phyloP scores from a whole-genome alignment of 1,140 invertebrate genomes.

The Drosophila sucinea region DNA sequence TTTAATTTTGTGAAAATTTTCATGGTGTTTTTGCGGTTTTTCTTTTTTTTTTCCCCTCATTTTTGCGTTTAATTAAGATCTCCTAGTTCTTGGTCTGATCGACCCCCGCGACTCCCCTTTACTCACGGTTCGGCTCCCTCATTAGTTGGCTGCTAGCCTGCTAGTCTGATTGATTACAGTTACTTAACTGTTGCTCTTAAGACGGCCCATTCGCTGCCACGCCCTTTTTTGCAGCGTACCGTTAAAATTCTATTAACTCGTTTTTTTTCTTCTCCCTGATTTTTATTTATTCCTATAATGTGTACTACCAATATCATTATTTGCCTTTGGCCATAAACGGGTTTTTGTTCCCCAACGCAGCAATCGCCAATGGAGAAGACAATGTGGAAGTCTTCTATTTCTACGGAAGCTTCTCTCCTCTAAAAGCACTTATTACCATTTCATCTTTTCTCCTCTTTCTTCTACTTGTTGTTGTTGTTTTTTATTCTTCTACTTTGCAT shows the following conservation, averaged over 20 bases:
- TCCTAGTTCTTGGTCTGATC: slow-evolving; percentile 41
- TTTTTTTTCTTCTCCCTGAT: slow-evolving; percentile 30
- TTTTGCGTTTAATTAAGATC: slow-evolving; percentile 70
- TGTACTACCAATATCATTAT: slow-evolving; percentile 28
- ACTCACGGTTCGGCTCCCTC: not conserved
- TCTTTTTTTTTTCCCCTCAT: not conserved
- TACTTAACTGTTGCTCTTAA: slow-evolving; percentile 43
- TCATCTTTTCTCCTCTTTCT: not conserved
- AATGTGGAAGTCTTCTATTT: slow-evolving; percentile 13
- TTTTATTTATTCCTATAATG: slow-evolving; percentile 16
- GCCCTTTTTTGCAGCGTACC: slow-evolving; percentile 47
- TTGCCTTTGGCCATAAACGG: slow-evolving; percentile 59
- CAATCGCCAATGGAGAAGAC: not conserved
- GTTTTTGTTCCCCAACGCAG: slow-evolving; percentile 48
- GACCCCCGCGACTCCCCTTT: not conserved
- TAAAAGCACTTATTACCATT: slow-evolving; percentile 23
- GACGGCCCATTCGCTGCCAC: slow-evolving; percentile 37
- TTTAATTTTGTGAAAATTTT: slow-evolving; percentile 71
- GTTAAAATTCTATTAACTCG: slow-evolving; percentile 74
- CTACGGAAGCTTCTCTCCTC: slow-evolving; percentile 24
- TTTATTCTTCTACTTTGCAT: slow-evolving; percentile 19
- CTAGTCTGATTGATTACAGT: slow-evolving; percentile 74
- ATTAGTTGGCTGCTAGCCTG: slow-evolving; percentile 46
- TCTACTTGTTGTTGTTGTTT: not conserved
- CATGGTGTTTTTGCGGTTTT: slow-evolving; percentile 47